Percentiles rank a stretch among this genome's conserved stretches.
phyloP scores from a whole-genome alignment of 2,888 invertebrate species.

The Spialia ferax region DNA sequence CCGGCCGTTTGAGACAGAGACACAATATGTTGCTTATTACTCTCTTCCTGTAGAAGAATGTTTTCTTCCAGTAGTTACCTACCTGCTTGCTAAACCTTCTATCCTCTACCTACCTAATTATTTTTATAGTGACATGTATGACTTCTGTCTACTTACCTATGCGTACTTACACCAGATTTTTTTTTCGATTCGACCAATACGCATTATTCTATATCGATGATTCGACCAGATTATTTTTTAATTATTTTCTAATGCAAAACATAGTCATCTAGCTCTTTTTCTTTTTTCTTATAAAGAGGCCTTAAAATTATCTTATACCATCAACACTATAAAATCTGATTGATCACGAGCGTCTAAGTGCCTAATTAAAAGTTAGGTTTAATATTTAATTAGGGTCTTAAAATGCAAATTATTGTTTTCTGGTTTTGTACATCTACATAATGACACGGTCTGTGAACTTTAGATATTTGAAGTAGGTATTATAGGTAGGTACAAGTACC shows the following conservation, averaged over 20 bases:
- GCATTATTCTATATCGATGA: too few relatives aligned
- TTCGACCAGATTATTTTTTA: too few relatives aligned
- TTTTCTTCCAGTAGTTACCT: not conserved
- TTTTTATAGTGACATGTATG: too few relatives aligned
- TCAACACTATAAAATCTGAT: not conserved
- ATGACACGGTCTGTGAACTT: constrained; percentile 16
- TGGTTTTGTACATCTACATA: constrained; percentile 26
- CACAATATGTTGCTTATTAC: not conserved
- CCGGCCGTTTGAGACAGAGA: constrained; percentile 7
- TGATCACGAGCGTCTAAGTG: constrained; percentile 11
- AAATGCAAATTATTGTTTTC: constrained; percentile 34
- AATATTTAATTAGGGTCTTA: constrained; percentile 22
- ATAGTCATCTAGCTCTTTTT: too few relatives aligned
- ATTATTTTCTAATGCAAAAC: too few relatives aligned
- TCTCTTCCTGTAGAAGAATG: not conserved
- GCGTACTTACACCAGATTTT: too few relatives aligned
- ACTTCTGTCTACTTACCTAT: too few relatives aligned
- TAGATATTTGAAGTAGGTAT: not conserved
- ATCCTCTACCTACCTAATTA: too few relatives aligned
- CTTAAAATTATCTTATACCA: not conserved
- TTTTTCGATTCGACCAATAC: too few relatives aligned
- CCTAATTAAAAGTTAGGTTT: constrained; percentile 23
- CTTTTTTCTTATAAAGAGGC: not conserved
- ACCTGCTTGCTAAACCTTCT: too few relatives aligned
- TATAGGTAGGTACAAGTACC: too few relatives aligned